These are phyloP conservation scores for Proterorhinus semilunaris DNA, from an alignment of 2,113 vertebrate species.

Conservation along the genomic window DNA sequence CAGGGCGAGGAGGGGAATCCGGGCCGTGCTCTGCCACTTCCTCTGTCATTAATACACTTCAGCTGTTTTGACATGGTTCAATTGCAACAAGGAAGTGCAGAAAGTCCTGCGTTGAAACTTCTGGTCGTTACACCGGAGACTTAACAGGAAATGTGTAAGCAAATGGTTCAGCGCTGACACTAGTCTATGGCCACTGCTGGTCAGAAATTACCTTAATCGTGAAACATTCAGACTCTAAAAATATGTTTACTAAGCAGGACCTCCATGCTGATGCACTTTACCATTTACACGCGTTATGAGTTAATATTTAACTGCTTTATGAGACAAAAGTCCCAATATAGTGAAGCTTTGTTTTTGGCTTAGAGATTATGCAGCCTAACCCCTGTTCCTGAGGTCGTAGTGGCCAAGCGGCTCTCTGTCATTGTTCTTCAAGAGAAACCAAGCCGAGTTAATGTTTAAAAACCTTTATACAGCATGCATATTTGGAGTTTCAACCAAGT, in stretches of 20 bases:
- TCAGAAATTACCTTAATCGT: background rate
- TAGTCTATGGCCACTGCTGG: conserved; percentile 7
- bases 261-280: background rate
- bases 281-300: background rate
- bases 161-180: conserved; percentile 42
- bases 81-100: background rate
- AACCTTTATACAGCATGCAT: conserved; percentile 32
- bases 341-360: conserved; percentile 15
- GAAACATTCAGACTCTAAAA: background rate
- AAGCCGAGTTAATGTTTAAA: conserved; percentile 36
- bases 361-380: conserved; percentile 22
- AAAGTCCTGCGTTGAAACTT: background rate
- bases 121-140: background rate
- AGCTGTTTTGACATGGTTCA: conserved; percentile 22
- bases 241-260: background rate
- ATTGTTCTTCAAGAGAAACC: conserved; percentile 20
- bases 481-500: conserved; percentile 43
- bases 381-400: conserved; percentile 20
- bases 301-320: conserved; percentile 43
- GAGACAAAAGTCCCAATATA: conserved; percentile 20
- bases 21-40: conserved; percentile 32
- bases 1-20: conserved; percentile 35
- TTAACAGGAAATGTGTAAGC: conserved; percentile 50
- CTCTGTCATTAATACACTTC: conserved; percentile 20
- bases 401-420: background rate